These are phyloP conservation scores for Ibidorhyncha struthersii DNA, from an alignment of 2,113 vertebrate species.

Conservation along the genomic window DNA sequence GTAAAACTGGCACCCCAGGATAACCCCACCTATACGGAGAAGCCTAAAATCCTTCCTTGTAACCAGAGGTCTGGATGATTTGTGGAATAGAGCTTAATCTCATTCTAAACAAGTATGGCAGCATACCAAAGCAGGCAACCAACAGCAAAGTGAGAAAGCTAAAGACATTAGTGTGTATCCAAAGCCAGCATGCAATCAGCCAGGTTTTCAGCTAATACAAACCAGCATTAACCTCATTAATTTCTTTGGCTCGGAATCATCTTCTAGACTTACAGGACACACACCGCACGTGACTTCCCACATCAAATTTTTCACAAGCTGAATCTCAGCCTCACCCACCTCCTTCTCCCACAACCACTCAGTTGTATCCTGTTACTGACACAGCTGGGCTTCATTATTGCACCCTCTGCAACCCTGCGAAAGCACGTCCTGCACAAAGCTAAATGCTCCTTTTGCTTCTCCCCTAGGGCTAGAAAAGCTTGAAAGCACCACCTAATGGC, in stretches of 20 bases:
- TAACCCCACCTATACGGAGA: not conserved
- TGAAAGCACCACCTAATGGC: constrained; percentile 48
- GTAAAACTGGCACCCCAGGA: not conserved
- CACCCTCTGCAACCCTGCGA: not conserved
- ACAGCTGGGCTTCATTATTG: constrained; percentile 31
- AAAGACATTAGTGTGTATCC: not conserved
- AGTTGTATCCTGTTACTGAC: not conserved
- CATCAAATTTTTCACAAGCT: not conserved
- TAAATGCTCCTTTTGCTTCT: not conserved
- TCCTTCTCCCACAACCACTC: not conserved
- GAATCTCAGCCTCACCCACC: not conserved
- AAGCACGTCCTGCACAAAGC: not conserved
- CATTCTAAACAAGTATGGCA: not conserved
- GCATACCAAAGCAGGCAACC: not conserved
- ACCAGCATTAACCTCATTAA: not conserved
- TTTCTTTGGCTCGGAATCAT: not conserved
- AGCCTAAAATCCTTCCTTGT: not conserved
- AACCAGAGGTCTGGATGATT: not conserved
- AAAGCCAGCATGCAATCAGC: not conserved
- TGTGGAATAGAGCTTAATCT: not conserved
- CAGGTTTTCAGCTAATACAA: not conserved
- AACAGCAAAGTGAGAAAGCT: not conserved
- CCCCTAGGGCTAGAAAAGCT: not conserved
- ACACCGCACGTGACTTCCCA: not conserved
- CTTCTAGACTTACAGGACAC: not conserved